Evolutionary conservation across 1,140 invertebrate genomes (phyloP), one percentile per base, ranked within the genome.

Genomic region (Drosophila asahinai): DNA sequence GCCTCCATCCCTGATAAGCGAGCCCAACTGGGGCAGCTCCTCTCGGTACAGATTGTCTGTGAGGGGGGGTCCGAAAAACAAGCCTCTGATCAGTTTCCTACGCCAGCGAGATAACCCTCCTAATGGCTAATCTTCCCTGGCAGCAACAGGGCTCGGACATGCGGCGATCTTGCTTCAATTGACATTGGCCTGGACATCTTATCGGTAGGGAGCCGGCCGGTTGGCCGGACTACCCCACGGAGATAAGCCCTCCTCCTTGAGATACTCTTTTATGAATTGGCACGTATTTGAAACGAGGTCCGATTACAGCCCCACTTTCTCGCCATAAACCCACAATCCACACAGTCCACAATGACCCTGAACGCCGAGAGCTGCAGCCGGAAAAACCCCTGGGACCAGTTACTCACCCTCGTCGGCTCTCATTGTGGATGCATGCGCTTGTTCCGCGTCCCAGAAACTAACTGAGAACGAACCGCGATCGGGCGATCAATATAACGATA

Each of bases 41-140:
- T 93, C 92, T 11, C 80, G 64, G 62, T 92, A 92, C 7, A 92
- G 66, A 65, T 91, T 83, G 33, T 86, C 86, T 89, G 47, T 3
- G 15, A 47, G n/a, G 49, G n/a, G 47, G 33, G 30, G 25, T 22
- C 38, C n/a, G 22, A 25, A 38, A 42, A 57, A 47, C 11, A 49
- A 59, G 22, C 27, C 15, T 51, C 30, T 14, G 11, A 49, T 61
- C 36, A 78, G 17, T 33, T 27, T 6, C 3, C 3, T 33, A 11
- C 14, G 15, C 15, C 19, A 54, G 12, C 17, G 65, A 47, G 65
- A 47, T 61, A 51, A 59, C 73, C 74, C 75, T 40, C 74, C 40
- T 25, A 19, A 4, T n/a, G 17, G 12, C 52, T 43, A 78, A 68
- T 75, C 55, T 66, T 11, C 47, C 73, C 25, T 77, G 73, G 73